Conservation (phyloP, 2,888 invertebrate species). For the Hyppa rectilinea region DNA sequence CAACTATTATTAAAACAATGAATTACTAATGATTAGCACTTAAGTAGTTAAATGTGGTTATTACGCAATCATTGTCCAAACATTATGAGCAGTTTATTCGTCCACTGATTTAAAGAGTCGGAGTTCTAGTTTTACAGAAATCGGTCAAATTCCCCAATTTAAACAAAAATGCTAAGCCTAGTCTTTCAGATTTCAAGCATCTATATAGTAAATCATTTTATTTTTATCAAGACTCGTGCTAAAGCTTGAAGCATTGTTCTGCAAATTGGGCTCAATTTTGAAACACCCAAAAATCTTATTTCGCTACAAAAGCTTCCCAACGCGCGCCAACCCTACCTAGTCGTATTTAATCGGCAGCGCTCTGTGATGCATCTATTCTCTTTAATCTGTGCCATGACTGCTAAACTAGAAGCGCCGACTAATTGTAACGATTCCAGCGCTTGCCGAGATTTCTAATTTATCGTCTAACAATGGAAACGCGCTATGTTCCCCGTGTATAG, state of each 20-base stretch:
- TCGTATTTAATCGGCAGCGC: conserved; percentile 73
- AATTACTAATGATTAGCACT: conserved; percentile 37
- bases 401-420: conserved; percentile 72
- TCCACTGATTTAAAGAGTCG: not conserved
- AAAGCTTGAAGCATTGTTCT: not conserved
- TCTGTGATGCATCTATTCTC: conserved; percentile 77
- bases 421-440: conserved; percentile 68
- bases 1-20: conserved; percentile 47
- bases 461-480: conserved; percentile 58
- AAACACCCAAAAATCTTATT: not conserved
- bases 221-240: no score
- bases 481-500: conserved; percentile 44
- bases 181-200: no score
- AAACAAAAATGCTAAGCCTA: no score
- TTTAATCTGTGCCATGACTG: conserved; percentile 75
- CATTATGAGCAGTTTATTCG: conserved; percentile 5
- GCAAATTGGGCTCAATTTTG: not conserved
- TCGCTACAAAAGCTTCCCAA: no score
- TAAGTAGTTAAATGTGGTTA: conserved; percentile 17
- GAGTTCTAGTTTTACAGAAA: no score
- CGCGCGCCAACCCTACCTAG: conserved; percentile 70
- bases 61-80: conserved; percentile 7
- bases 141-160: no score
- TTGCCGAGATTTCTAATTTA: conserved; percentile 65
- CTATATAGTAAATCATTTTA: no score